phyloP scores from a whole-genome alignment of 1,140 invertebrate genomes.

The Ostrea denselamellosa region DNA sequence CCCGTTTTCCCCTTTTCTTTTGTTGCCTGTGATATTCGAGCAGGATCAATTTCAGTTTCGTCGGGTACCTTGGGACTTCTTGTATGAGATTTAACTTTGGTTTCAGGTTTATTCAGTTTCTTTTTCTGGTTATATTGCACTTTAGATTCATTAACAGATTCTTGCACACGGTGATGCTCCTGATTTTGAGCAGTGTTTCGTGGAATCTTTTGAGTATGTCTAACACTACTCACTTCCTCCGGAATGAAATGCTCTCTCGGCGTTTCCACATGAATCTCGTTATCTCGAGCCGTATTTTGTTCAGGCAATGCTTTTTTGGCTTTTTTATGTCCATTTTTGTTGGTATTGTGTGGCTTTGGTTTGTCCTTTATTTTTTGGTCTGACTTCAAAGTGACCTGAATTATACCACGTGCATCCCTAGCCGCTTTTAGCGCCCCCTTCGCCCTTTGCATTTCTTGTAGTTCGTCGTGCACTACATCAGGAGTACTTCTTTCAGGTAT shows the following conservation, averaged over 20 bases:
- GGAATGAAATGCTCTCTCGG: not conserved
- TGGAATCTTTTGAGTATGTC: not conserved
- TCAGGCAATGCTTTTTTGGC: not conserved
- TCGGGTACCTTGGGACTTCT: not conserved
- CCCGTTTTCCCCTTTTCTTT: constrained; percentile 21
- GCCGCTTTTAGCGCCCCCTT: not conserved
- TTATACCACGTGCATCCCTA: not conserved
- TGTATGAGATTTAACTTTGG: not conserved
- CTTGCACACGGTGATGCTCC: not conserved
- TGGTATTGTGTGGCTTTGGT: not conserved
- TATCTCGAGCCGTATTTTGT: not conserved
- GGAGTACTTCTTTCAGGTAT: not conserved
- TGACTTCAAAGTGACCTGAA: constrained; percentile 13
- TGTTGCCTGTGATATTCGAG: not conserved
- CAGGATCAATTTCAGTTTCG: not conserved
- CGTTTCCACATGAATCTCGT: not conserved
- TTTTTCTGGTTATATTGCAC: constrained; percentile 29
- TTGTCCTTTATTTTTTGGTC: constrained; percentile 11
- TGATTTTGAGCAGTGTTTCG: not conserved
- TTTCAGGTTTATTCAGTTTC: not conserved
- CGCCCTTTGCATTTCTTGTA: not conserved
- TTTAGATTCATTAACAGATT: not conserved
- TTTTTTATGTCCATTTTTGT: not conserved
- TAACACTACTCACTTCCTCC: not conserved
- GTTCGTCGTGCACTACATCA: not conserved